Conservation (phyloP, 2,888 invertebrate species). For the Willowsia nigromaculata region DNA sequence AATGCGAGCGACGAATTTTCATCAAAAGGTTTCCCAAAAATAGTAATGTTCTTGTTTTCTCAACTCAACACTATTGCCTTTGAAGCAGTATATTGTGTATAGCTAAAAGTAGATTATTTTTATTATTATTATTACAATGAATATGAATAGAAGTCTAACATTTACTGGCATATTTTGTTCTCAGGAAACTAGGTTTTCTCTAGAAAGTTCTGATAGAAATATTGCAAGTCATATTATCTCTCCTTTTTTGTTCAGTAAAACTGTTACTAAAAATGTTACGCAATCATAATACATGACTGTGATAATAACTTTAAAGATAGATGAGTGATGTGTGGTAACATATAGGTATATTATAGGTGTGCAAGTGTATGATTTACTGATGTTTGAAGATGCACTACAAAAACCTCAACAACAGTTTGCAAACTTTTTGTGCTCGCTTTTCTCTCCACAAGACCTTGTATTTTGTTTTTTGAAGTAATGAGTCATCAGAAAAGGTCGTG, state of each 20-base stretch:
- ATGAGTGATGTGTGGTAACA: not conserved
- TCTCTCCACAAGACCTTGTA: no score
- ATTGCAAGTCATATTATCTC: conserved; percentile 55
- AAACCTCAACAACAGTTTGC: no score
- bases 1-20: not conserved
- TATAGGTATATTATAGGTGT: no score
- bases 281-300: no score
- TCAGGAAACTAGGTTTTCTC: not conserved
- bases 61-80: not conserved
- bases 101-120: not conserved
- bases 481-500: no score
- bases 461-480: no score
- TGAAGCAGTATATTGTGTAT: not conserved
- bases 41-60: not conserved
- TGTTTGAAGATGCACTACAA: no score
- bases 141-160: conserved; percentile 4
- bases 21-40: not conserved
- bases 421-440: no score
- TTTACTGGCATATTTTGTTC: conserved; percentile 7
- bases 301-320: not conserved
- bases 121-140: not conserved
- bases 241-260: conserved; percentile 37
- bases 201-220: conserved; percentile 12
- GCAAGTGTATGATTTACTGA: no score
- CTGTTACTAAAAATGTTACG: conserved; percentile 22